Base-by-base conservation (phyloP, 2,797 vertebrate genomes). In the Bryconaethiops microstoma region DNA sequence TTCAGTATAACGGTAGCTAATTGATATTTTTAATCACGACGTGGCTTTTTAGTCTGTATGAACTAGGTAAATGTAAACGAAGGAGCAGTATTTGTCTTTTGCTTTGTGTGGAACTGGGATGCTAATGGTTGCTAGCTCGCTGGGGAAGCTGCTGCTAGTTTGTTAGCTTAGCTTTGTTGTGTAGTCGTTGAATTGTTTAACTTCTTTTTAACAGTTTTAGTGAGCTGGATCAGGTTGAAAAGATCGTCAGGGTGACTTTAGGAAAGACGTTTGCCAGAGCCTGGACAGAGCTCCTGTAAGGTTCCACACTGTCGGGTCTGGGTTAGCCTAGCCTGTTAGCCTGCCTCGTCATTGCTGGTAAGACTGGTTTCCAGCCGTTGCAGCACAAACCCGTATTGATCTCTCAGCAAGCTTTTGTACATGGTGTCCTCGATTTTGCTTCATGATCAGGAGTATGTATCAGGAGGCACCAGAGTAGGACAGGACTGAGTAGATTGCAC, bases 281-380 rank as follows among this genome's bases (percentile, higher is more conserved):
- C 17, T n/a, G n/a, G 35, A 29, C 59, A 16, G 42, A 71, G 39
- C 19, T 64, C 29, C 62, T 64, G 62, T 39, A 64, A 64, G 14
- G 57, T 52, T 78, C 55, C 69, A 64, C 77, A 25, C 19, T 50
- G 71, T 60, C 8, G 35, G 42, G 57, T 29, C 10, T 65, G 14
- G n/a, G 14, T 57, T 57, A 74, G 78, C 62, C 19, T 68, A 0
- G 19, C 62, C 23, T 7, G 23, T 17, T 67, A 67, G 62, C 54
- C 21, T 55, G 65, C 65, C 25, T 50, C 23, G 67, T 81, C 79
- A 76, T 62, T 21, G 64, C 72, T 10, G 6, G 19, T 52, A 39
- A 67, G 45, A 52, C 63, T 21, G 55, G 39, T 23, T 59, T 21
- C 10, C 23, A 48, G 7, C 78, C 7, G 59, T 59, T 13, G 5